A percentile compares a stretch with the other conserved stretches of the same genome.
Conservation (phyloP, 1,140 invertebrate species). For the Drosophila ironensis region DNA sequence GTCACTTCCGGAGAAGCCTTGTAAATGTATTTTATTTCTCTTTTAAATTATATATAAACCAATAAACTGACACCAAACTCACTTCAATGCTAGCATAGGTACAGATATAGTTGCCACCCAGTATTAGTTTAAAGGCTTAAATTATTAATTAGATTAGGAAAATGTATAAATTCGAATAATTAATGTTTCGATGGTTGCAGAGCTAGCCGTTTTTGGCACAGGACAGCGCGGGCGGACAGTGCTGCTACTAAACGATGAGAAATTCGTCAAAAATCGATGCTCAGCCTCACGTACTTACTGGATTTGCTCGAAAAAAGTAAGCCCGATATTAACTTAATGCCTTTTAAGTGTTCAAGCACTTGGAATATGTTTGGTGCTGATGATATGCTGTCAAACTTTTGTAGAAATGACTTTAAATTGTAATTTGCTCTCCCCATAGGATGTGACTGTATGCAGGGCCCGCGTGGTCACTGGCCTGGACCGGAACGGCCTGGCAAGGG, state of each 20-base stretch:
- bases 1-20: no score
- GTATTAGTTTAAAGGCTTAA: background rate
- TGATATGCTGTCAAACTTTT: background rate
- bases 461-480: slow-evolving; percentile 73
- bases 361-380: background rate
- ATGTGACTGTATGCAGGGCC: slow-evolving; percentile 69
- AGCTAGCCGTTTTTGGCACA: slow-evolving; percentile 68
- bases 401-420: background rate
- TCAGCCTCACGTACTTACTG: slow-evolving; percentile 75
- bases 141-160: background rate
- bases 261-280: slow-evolving; percentile 76
- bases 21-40: no score
- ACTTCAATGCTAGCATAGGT: slow-evolving; percentile 1
- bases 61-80: slow-evolving; percentile 8
- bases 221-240: slow-evolving; percentile 74
- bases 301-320: slow-evolving; percentile 76
- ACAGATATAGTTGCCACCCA: slow-evolving; percentile 12
- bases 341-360: background rate
- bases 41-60: background rate
- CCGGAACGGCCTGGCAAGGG: slow-evolving; percentile 41
- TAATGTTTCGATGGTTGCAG: slow-evolving; percentile 40
- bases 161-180: background rate
- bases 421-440: slow-evolving; percentile 29
- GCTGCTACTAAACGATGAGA: slow-evolving; percentile 62
- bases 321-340: background rate